Evolutionary conservation across 2,888 invertebrate genomes (phyloP).

Genomic region (Rhopalosiphum nymphaeae): DNA sequence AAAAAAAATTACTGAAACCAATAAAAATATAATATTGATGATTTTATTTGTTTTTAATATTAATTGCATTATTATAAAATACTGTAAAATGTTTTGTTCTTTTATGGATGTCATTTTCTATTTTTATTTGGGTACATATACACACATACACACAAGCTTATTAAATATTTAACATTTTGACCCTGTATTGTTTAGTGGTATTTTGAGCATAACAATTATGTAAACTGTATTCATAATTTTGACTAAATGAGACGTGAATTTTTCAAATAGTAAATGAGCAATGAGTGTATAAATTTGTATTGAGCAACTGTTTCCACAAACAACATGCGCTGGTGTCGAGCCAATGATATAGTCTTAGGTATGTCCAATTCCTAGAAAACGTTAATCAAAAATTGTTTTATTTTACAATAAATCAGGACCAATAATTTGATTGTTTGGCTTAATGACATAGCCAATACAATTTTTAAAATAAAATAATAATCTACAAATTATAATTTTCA

Average conservation of each 20-base stretch:
- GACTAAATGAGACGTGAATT: constrained; percentile 86
- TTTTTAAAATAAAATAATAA: background rate
- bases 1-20: constrained; percentile 10
- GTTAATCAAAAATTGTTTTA: background rate
- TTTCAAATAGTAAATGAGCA: constrained; percentile 87
- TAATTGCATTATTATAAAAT: background rate
- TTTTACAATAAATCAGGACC: background rate
- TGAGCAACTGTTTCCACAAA: constrained; percentile 90
- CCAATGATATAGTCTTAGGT: constrained; percentile 82
- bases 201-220: constrained; percentile 56
- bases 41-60: constrained; percentile 15
- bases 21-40: constrained; percentile 34
- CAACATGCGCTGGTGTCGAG: constrained; percentile 89
- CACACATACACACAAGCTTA: constrained; percentile 7
- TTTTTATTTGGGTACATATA: background rate
- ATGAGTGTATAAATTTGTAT: constrained; percentile 88
- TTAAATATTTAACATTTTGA: constrained; percentile 24
- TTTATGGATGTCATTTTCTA: background rate
- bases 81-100: constrained; percentile 49
- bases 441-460: background rate
- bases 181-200: constrained; percentile 49
- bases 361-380: constrained; percentile 84
- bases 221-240: background rate
- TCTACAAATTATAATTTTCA: background rate
- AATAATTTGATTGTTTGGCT: background rate